phyloP scores from a whole-genome alignment of 2,113 vertebrate genomes.

The Grallaria varia region DNA sequence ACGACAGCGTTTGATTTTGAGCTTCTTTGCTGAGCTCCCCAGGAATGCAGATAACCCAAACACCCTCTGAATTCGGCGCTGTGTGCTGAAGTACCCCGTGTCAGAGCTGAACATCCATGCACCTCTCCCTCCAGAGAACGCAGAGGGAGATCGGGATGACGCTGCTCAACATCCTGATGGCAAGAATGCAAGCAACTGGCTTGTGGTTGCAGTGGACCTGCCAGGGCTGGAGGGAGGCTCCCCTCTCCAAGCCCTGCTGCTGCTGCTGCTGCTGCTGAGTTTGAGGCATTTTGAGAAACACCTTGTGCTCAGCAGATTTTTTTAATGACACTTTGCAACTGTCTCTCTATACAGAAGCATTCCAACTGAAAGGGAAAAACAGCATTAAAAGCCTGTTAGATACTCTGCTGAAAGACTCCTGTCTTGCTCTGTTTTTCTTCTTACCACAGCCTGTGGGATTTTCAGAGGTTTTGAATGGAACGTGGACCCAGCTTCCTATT shows the following conservation, averaged over 20 bases:
- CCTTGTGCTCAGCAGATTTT: neutral
- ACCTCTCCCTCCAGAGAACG: neutral
- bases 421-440: neutral
- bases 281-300: neutral
- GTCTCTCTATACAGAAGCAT: neutral
- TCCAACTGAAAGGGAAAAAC: slow-evolving; percentile 2
- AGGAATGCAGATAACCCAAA: neutral
- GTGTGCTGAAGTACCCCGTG: fast-evolving
- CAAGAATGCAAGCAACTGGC: neutral
- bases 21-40: neutral
- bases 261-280: neutral
- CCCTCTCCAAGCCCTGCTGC: neutral
- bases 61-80: neutral
- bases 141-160: neutral
- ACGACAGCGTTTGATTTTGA: neutral
- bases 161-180: neutral
- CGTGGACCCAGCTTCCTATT: neutral
- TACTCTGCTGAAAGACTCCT: neutral
- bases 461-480: neutral
- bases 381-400: neutral
- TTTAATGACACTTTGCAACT: neutral
- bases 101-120: neutral
- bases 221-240: neutral
- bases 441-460: neutral
- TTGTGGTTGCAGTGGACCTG: neutral